phyloP scores from a whole-genome alignment of 2,113 vertebrate genomes.

The Thryonomys swinderianus region DNA sequence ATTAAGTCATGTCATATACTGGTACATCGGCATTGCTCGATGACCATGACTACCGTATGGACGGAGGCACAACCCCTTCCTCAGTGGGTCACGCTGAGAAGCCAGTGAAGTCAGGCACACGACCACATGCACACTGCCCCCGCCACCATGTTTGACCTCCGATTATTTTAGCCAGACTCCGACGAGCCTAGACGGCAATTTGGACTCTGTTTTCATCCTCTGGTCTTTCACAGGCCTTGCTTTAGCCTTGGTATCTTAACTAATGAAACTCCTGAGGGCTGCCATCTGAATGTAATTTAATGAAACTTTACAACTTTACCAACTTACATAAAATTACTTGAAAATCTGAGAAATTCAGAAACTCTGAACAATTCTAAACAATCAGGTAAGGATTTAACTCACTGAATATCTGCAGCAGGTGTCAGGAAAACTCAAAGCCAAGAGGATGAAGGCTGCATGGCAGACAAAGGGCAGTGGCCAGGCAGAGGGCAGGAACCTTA shows the following conservation, averaged over 20 bases:
- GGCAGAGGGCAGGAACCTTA: background rate
- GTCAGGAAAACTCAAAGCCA: background rate
- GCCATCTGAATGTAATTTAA: background rate
- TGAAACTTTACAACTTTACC: background rate
- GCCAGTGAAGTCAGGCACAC: background rate
- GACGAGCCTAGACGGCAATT: background rate
- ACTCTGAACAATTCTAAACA: background rate
- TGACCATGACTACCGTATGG: background rate
- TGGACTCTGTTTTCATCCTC: background rate
- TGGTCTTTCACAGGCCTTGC: background rate
- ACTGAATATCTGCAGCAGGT: background rate
- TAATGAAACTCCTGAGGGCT: background rate
- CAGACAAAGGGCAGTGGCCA: background rate
- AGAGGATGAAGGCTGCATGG: background rate
- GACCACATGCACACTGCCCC: rapidly evolving
- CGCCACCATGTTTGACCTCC: background rate
- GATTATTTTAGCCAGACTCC: background rate
- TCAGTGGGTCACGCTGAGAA: no score
- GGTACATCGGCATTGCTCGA: background rate
- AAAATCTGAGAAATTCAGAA: background rate
- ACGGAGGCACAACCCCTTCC: background rate
- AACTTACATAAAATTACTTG: background rate
- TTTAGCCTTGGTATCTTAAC: background rate
- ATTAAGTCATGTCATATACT: no score
- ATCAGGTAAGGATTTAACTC: background rate